These are phyloP conservation scores for Altica lythri DNA, from an alignment of 2,888 invertebrate species.

Conservation along the genomic window DNA sequence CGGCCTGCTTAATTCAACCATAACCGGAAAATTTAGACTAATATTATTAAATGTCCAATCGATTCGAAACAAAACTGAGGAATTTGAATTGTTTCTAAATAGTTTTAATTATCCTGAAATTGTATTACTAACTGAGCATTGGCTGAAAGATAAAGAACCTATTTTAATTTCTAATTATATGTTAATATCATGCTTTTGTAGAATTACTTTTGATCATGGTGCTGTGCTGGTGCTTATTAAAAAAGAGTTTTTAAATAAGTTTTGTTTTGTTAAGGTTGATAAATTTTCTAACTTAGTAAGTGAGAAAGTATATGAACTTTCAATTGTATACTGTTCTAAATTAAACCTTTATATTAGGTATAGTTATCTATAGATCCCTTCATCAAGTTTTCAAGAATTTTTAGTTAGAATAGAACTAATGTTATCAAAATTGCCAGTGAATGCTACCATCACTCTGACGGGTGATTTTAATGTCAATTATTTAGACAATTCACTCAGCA, in stretches of 20 bases:
- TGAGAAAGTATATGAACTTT: not conserved
- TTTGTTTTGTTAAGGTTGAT: not conserved
- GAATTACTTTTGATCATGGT: not conserved
- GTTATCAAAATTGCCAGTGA: not conserved
- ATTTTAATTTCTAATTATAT: not conserved
- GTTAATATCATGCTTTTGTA: not conserved
- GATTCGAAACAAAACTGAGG: not conserved
- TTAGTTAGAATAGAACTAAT: not conserved
- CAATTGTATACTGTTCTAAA: not conserved
- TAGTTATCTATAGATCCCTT: not conserved
- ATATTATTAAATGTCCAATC: not conserved
- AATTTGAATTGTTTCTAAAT: not conserved
- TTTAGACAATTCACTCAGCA: not conserved
- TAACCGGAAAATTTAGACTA: too few relatives aligned
- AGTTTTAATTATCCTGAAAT: not conserved
- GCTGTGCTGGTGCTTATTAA: not conserved
- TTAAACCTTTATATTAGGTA: not conserved
- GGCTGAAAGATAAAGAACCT: not conserved
- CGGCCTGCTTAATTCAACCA: too few relatives aligned
- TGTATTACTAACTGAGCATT: not conserved
- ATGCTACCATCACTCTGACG: not conserved
- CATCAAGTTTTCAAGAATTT: not conserved
- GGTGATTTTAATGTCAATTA: not conserved
- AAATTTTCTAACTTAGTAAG: not conserved
- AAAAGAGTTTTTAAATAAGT: not conserved